Evolutionary conservation across 2,888 invertebrate genomes (phyloP).

Genomic region (Microplitis deprimator): DNA sequence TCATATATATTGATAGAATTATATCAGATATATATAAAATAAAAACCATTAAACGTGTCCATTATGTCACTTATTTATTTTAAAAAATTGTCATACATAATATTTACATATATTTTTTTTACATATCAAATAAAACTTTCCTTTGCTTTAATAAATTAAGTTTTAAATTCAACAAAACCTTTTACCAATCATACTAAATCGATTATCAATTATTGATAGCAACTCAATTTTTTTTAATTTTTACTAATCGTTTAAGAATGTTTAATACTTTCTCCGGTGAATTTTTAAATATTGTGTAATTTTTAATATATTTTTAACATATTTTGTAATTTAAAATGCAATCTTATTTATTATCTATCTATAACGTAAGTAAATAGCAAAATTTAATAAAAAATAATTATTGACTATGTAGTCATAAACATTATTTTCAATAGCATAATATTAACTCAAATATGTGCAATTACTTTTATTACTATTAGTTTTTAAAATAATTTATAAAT

Average conservation of each 20-base stretch:
- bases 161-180: too few relatives aligned
- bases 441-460: constrained; percentile 20
- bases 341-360: constrained; percentile 7
- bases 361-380: constrained; percentile 12
- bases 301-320: background rate
- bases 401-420: background rate
- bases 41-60: background rate
- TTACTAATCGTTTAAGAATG: background rate
- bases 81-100: background rate
- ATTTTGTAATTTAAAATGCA: background rate
- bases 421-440: constrained; percentile 19
- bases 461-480: constrained; percentile 16
- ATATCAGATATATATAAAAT: background rate
- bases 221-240: background rate
- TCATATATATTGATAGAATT: constrained; percentile 1
- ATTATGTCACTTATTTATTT: background rate
- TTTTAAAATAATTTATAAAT: constrained; percentile 30
- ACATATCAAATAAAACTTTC: background rate
- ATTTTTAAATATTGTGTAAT: background rate
- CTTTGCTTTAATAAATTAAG: background rate
- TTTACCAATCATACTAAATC: background rate
- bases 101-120: background rate
- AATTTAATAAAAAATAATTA: constrained; percentile 9
- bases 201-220: background rate
- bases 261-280: background rate